Evolutionary conservation across 2,113 vertebrate species (phyloP).

Genomic region (Aegotheles bennettii): DNA sequence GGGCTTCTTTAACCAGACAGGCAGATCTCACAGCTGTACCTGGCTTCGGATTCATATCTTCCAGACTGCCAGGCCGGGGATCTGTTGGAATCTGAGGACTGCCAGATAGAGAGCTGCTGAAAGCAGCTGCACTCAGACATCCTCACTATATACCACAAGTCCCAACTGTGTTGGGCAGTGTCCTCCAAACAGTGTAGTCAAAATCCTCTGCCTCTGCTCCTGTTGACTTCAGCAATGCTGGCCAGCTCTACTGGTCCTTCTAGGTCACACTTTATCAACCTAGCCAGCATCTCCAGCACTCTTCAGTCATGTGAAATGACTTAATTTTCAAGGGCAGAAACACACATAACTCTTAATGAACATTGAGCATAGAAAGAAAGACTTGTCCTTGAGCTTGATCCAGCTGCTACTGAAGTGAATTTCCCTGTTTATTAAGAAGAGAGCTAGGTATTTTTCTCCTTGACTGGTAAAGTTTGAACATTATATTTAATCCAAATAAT

Average conservation of each 20-base stretch:
- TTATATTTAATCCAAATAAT: background rate
- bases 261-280: background rate
- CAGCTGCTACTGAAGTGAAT: background rate
- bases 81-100: background rate
- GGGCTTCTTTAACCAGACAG: background rate
- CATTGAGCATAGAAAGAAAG: background rate
- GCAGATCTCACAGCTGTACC: background rate
- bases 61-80: background rate
- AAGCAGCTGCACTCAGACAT: background rate
- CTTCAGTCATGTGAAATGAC: background rate
- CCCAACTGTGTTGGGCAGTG: fast-evolving
- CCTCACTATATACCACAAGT: fast-evolving
- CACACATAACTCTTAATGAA: background rate
- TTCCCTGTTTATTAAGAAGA: background rate
- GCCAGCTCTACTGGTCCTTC: background rate
- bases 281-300: background rate
- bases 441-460: background rate
- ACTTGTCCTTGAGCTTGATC: background rate
- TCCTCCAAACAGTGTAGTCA: background rate
- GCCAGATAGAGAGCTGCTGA: background rate
- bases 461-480: background rate
- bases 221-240: background rate
- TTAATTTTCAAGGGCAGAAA: background rate
- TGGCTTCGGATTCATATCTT: background rate
- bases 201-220: background rate